Base-by-base conservation (phyloP, 2,797 vertebrate species). In the Aythya fuligula region DNA sequence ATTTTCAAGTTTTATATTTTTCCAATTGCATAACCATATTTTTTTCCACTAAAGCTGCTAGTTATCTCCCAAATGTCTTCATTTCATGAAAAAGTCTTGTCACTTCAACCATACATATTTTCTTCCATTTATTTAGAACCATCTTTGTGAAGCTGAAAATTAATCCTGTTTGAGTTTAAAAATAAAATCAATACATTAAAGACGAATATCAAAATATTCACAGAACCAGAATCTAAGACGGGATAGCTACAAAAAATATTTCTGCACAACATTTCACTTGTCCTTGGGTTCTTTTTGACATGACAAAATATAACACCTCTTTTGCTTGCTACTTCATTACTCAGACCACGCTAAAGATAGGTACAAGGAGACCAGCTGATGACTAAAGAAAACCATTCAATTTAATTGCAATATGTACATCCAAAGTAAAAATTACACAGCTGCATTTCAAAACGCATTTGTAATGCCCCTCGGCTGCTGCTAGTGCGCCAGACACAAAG, bases 371-470 rank as follows among this genome's bases (percentile, higher is more conserved):
- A 93, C 47, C 56, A 75, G 56, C 0, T 69, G 78, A 90, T 22
- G 69, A 78, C 66, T 22, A 34, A 72, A 90, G 74, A 75, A 90
- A 90, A 95, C 19, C 84, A 81, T 91, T 92, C 71, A 73, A 70
- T 96, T 96, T 95, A 96, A 96, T 95, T 75, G 81, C 65, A 93
- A 22, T 70, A 87, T 87, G 36, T 96, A 94, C 96, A 94, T 87
- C 75, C 79, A 73, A 93, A 95, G 65, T n/a, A 90, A 65, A 81
- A 94, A 89, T 78, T 39, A 95, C 86, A 95, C 69, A 94, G 86
- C 88, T 78, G 34, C 58, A 70, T 78, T 83, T 87, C 57, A 57
- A 81, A 82, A 76, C 5, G n/a, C 32, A 57, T 84, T 76, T 78
- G 54, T 64, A 65, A n/a, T 2, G 13, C 58, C 72, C 39, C 70